Percentiles rank a stretch among this genome's conserved stretches.
phyloP scores from a whole-genome alignment of 1,140 invertebrate genomes.

The Drosophila pallidifrons region DNA sequence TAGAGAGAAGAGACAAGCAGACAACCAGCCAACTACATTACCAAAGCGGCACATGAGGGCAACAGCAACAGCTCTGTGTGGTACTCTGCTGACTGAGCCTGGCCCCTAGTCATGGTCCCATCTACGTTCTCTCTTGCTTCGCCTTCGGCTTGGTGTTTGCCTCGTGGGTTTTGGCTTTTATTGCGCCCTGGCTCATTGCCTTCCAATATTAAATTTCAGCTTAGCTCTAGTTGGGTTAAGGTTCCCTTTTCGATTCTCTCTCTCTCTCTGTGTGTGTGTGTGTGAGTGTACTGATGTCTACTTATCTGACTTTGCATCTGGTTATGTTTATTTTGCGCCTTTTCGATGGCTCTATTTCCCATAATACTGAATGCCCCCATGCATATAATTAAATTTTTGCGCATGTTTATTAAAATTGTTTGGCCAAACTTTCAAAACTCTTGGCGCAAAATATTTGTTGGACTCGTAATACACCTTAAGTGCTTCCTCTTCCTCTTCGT shows the following conservation, averaged over 20 bases:
- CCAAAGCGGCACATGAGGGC: conserved; percentile 62
- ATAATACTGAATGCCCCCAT: conserved; percentile 71
- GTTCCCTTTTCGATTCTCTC: conserved; percentile 33
- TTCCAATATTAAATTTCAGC: conserved; percentile 82
- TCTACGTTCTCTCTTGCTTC: background rate
- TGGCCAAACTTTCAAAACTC: conserved; percentile 57
- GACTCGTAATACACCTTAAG: conserved; percentile 35
- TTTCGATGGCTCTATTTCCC: conserved; percentile 75
- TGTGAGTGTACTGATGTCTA: conserved; percentile 27
- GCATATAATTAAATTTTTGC: conserved; percentile 81
- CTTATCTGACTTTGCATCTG: conserved; percentile 76
- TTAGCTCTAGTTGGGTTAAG: conserved; percentile 72
- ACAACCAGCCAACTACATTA: conserved; percentile 39
- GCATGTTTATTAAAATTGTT: conserved; percentile 83
- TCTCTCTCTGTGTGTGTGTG: conserved; percentile 19
- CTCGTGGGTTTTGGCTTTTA: conserved; percentile 73
- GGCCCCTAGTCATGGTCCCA: conserved; percentile 13
- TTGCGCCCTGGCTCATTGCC: conserved; percentile 78
- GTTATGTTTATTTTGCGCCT: conserved; percentile 74
- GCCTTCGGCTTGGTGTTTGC: conserved; percentile 13
- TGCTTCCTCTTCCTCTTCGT: conserved; percentile 14
- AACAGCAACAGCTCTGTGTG: conserved; percentile 10
- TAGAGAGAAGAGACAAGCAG: conserved; percentile 28
- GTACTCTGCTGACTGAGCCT: conserved; percentile 16
- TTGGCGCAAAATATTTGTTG: conserved; percentile 19